phyloP scores from a whole-genome alignment of 2,888 invertebrate species.

The Alviniconcha strummeri region DNA sequence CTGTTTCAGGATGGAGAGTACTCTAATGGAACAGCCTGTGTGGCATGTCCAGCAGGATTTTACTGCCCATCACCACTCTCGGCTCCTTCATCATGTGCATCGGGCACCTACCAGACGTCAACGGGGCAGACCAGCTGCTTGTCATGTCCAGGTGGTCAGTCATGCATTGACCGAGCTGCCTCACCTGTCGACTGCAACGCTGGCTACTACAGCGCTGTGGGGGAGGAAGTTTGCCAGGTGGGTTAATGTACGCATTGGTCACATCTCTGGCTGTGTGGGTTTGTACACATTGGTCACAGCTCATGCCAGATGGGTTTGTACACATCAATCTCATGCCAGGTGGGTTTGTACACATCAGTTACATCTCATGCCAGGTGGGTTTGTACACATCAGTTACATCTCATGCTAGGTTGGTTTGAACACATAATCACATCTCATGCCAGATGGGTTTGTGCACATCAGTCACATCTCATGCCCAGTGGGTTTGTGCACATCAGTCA shows the following conservation, averaged over 20 bases:
- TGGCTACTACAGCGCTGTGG: constrained; percentile 62
- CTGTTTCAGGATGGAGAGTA: constrained; percentile 63
- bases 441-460: too few relatives aligned
- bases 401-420: too few relatives aligned
- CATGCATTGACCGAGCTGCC: constrained; percentile 51
- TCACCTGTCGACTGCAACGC: constrained; percentile 59
- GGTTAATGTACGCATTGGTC: constrained; percentile 32
- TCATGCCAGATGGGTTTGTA: too few relatives aligned
- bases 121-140: constrained; percentile 63
- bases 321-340: too few relatives aligned
- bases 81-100: constrained; percentile 57
- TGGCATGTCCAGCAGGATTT: constrained; percentile 61
- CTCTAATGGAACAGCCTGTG: constrained; percentile 60
- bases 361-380: too few relatives aligned
- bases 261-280: too few relatives aligned
- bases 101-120: constrained; percentile 63
- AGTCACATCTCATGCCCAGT: too few relatives aligned
- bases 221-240: constrained; percentile 60
- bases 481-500: too few relatives aligned
- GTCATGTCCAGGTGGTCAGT: constrained; percentile 63
- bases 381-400: too few relatives aligned
- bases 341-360: too few relatives aligned
- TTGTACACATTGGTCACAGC: too few relatives aligned
- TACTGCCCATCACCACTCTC: constrained; percentile 62
- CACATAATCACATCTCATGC: too few relatives aligned